Conservation (phyloP, 2,797 vertebrate genomes). For the Sebastes trivittatus region DNA sequence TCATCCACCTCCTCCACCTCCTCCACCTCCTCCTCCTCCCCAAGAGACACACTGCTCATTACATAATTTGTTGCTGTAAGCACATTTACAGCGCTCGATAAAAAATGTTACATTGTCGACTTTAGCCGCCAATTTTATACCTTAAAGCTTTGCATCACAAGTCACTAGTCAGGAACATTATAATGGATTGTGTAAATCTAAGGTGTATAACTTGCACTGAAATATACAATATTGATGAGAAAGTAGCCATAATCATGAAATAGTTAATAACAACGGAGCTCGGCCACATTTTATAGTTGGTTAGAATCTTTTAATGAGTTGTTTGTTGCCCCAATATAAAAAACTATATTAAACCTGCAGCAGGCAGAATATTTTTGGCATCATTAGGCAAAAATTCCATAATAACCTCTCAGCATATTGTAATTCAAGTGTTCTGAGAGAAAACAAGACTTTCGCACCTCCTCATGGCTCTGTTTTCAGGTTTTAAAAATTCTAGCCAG, state of each 20-base stretch:
- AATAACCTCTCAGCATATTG: no score
- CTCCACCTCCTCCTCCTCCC: conserved; percentile 3
- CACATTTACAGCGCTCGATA: not conserved
- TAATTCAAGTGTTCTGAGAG: no score
- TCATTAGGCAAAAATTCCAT: no score
- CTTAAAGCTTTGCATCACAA: not conserved
- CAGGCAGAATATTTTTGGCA: no score
- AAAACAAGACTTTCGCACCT: accelerated
- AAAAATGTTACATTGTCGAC: not conserved
- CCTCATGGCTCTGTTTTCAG: no score
- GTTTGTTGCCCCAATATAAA: not conserved
- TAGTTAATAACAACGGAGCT: not conserved
- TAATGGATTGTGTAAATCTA: not conserved
- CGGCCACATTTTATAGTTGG: not conserved
- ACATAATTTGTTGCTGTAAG: conserved; percentile 38
- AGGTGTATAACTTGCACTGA: not conserved
- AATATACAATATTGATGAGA: not conserved
- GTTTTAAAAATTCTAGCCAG: no score
- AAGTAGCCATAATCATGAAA: not conserved
- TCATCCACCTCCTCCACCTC: no score
- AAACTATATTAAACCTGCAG: not conserved
- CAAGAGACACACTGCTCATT: conserved; percentile 32
- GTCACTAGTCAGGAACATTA: not conserved
- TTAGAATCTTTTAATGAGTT: not conserved
- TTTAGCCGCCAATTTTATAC: not conserved